Evolutionary conservation across 92 coral and sea anemone species (phyloP), one percentile per base, ranked within the genome.

Genomic region (Epizoanthus rinbou): DNA sequence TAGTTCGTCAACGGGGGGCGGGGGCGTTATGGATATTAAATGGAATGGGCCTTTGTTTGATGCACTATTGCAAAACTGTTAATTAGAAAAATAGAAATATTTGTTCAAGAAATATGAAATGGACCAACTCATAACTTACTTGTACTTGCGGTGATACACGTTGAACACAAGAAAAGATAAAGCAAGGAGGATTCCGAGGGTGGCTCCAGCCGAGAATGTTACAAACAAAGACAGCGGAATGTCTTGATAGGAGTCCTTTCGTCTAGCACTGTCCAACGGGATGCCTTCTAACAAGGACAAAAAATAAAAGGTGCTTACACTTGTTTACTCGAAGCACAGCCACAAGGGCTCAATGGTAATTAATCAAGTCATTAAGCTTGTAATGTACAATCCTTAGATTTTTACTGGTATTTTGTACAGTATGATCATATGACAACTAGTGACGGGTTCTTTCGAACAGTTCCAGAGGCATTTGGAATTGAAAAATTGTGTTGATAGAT

Each of bases 111-210:
- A 21, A 21, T 8, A 28, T 8, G 24, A 64, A 22, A 64, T 6
- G 10, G 35, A 28, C 39, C 41, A n/a, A 21, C 10, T 10, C 8
- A 3, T 56, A 31, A 50, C 92, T 88, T 76, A 94, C 98, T 91
- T 90, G 90, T 86, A 92, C 39, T 94, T 90, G 37, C 98, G 87
- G 80, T 96, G 89, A 66, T 90, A 91, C 17, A 91, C 87, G 31
- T 96, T 96, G 57, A 96, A 96, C 5, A 91, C 76, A 35, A 96
- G 85, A 64, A 96, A 91, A 13, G 85, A 73, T 15, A 90, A 33
- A 15, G 98, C 98, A 45, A 90, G 54, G 15, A 96, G 6, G 15
- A 96, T 86, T 0, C 98, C 98, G 39, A 96, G 69, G 43, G 90
- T 66, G 0, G 98, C 91, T 0, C 78, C 90, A 2, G 91, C 74